Evolutionary conservation across 1,140 invertebrate genomes (phyloP).

Genomic region (Arctopsyche grandis): DNA sequence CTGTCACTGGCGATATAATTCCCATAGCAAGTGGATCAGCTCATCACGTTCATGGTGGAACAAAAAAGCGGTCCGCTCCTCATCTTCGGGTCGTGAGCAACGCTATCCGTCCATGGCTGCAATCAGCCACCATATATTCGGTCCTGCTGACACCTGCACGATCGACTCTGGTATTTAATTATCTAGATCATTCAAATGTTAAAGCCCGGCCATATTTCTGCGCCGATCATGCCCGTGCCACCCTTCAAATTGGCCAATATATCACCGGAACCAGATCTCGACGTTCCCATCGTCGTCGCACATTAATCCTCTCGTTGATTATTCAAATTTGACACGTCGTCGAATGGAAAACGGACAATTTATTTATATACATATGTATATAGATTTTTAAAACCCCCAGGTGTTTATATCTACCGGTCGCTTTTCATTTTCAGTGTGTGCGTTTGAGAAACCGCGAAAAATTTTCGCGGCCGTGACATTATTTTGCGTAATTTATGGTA

Average conservation of each 20-base stretch:
- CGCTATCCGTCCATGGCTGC: slow-evolving; percentile 42
- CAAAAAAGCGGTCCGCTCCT: slow-evolving; percentile 43
- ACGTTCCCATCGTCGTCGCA: slow-evolving; percentile 15
- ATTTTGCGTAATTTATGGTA: slow-evolving; percentile 1
- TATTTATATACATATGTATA: too few relatives aligned
- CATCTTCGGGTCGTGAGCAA: slow-evolving; percentile 35
- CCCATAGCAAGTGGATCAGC: slow-evolving; percentile 44
- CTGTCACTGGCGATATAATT: slow-evolving; percentile 36
- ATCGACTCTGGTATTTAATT: slow-evolving; percentile 46
- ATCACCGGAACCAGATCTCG: slow-evolving; percentile 31
- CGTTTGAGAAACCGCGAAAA: neutral
- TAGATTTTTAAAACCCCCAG: slow-evolving; percentile 4
- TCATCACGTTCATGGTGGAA: slow-evolving; percentile 43
- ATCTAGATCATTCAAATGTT: slow-evolving; percentile 49
- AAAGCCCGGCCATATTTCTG: slow-evolving; percentile 19
- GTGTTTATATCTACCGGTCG: neutral
- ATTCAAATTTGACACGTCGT: neutral
- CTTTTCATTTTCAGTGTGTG: too few relatives aligned
- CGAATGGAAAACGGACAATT: too few relatives aligned
- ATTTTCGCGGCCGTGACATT: slow-evolving; percentile 13
- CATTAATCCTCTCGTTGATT: neutral
- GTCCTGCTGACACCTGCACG: slow-evolving; percentile 49
- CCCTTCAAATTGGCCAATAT: slow-evolving; percentile 34
- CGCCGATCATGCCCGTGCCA: slow-evolving; percentile 18
- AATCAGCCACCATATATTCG: slow-evolving; percentile 46